Percentiles rank a stretch among this genome's conserved stretches.
Conservation (phyloP, 2,888 invertebrate species). For the Aporophyla nigra region DNA sequence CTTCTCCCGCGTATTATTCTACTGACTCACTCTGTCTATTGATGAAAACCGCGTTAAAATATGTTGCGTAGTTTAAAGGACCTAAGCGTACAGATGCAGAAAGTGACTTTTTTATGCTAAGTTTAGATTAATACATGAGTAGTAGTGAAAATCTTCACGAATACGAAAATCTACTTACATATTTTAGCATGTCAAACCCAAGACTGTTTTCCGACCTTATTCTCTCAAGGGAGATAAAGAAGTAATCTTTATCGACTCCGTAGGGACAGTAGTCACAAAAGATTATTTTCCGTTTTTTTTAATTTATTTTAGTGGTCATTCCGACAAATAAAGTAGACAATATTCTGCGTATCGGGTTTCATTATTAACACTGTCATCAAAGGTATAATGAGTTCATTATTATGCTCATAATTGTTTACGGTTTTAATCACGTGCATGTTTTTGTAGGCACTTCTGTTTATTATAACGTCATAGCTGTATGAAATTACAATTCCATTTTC, state of each 20-base stretch:
- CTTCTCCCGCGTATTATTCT: too few species aligned
- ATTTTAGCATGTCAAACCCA: background rate
- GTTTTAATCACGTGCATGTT: background rate
- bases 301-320: background rate
- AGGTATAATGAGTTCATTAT: background rate
- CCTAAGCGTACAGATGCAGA: too few species aligned
- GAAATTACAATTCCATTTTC: background rate
- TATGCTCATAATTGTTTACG: slow-evolving; percentile 1
- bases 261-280: background rate
- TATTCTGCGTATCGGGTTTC: background rate
- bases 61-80: too few species aligned
- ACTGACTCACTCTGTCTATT: too few species aligned
- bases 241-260: too few species aligned
- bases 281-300: background rate
- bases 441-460: background rate
- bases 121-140: background rate
- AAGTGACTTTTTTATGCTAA: too few species aligned
- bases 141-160: background rate
- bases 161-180: background rate
- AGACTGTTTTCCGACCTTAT: background rate
- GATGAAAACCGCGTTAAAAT: too few species aligned
- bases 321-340: background rate
- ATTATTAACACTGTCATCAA: slow-evolving; percentile 6
- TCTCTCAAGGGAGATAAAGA: background rate
- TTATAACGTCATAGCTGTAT: background rate